A percentile compares a stretch with the other conserved stretches of the same genome.
Conservation (phyloP, 2,888 invertebrate genomes). For the Nemotelus pantherinus region DNA sequence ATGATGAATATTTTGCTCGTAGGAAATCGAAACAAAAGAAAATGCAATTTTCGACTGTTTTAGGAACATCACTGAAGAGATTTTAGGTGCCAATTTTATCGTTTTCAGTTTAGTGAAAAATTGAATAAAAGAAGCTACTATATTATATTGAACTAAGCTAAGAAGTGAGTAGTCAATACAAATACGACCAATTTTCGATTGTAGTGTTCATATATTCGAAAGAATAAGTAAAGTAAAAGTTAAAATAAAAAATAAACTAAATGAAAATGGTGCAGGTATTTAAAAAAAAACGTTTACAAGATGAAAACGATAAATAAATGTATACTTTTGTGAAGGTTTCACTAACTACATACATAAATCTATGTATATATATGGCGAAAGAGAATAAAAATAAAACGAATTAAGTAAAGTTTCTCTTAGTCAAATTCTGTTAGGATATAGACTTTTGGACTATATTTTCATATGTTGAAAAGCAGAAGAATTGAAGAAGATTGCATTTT, state of each 20-base stretch:
- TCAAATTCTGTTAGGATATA: background rate
- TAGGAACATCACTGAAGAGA: background rate
- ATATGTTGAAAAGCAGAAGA: background rate
- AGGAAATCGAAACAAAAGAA: background rate
- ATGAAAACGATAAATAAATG: slow-evolving; percentile 17
- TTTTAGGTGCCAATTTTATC: slow-evolving; percentile 32
- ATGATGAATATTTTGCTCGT: too few relatives aligned
- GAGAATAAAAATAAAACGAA: background rate
- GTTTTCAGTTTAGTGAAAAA: slow-evolving; percentile 3
- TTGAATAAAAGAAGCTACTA: slow-evolving; percentile 6
- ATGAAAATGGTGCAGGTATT: slow-evolving; percentile 36
- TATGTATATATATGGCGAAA: background rate
- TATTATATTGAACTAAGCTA: slow-evolving; percentile 4
- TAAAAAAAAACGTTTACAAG: slow-evolving; percentile 17
- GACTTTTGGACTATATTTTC: slow-evolving; percentile 1
- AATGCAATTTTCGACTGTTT: slow-evolving; percentile 2
- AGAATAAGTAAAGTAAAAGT: background rate
- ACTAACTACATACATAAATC: background rate
- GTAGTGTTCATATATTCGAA: slow-evolving; percentile 41
- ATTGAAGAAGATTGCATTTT: slow-evolving; percentile 23
- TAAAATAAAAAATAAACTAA: slow-evolving; percentile 13
- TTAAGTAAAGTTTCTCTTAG: slow-evolving; percentile 9
- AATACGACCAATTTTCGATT: slow-evolving; percentile 42
- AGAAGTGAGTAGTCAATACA: slow-evolving; percentile 23
- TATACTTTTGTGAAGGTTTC: slow-evolving; percentile 41